phyloP scores from a whole-genome alignment of 2,888 invertebrate genomes.

The Buathra laborator region DNA sequence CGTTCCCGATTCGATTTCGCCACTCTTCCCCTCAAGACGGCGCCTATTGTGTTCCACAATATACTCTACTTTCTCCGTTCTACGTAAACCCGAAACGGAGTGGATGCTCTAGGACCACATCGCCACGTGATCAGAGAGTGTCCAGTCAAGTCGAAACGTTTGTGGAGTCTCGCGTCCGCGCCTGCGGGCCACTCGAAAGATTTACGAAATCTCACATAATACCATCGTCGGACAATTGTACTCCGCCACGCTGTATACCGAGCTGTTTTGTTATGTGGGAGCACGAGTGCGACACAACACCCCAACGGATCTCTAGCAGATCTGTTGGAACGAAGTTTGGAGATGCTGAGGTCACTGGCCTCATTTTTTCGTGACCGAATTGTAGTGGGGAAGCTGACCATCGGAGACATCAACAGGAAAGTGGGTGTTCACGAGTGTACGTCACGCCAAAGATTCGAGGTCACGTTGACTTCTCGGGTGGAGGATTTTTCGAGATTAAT shows the following conservation, averaged over 20 bases:
- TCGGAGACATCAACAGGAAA: neutral
- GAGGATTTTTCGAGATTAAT: slow-evolving; percentile 39
- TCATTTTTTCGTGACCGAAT: slow-evolving; percentile 7
- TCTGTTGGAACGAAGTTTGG: slow-evolving; percentile 34
- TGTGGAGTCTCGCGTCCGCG: slow-evolving; percentile 21
- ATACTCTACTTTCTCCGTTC: neutral
- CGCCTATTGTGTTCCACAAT: neutral
- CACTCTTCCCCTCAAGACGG: neutral
- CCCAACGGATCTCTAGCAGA: neutral
- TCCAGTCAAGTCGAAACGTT: slow-evolving; percentile 39
- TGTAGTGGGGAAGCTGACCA: slow-evolving; percentile 25
- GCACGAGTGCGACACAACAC: neutral
- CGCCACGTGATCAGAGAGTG: slow-evolving; percentile 16
- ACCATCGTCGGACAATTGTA: slow-evolving; percentile 35
- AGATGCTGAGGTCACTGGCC: slow-evolving; percentile 52
- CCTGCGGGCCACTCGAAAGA: slow-evolving; percentile 53
- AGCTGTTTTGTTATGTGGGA: slow-evolving; percentile 19
- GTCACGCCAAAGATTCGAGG: slow-evolving; percentile 27
- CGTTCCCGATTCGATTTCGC: no score
- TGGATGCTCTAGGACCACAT: neutral
- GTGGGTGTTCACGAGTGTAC: slow-evolving; percentile 11
- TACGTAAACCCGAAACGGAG: slow-evolving; percentile 6
- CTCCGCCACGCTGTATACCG: slow-evolving; percentile 8
- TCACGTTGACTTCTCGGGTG: slow-evolving; percentile 15
- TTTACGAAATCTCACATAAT: slow-evolving; percentile 70